Evolutionary conservation across 2,113 vertebrate genomes (phyloP).

Genomic region (Cyanoderma ruficeps): DNA sequence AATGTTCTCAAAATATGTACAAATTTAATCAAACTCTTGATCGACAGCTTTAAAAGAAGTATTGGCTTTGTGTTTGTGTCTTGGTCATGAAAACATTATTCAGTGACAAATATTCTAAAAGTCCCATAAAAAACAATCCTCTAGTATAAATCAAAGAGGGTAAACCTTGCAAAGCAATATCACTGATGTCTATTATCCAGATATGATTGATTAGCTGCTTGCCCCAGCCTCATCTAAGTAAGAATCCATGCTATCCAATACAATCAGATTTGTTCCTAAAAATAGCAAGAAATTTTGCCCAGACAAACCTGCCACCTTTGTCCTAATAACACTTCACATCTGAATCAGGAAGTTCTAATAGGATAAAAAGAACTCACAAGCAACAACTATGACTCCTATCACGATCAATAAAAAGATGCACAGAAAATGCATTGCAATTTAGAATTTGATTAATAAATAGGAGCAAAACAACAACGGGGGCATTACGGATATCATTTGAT

Average conservation of each 20-base stretch:
- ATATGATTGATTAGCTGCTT: constrained; percentile 52
- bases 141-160: constrained; percentile 59
- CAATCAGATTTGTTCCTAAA: constrained; percentile 34
- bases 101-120: constrained; percentile 63
- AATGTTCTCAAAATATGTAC: constrained; percentile 9
- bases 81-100: constrained; percentile 61
- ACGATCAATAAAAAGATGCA: neutral
- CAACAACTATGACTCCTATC: neutral
- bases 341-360: neutral
- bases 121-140: constrained; percentile 49
- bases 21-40: constrained; percentile 42
- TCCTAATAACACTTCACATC: neutral
- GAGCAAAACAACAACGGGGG: neutral
- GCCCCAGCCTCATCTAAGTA: constrained; percentile 32
- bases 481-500: neutral
- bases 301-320: neutral
- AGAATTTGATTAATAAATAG: neutral
- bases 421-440: neutral
- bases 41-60: constrained; percentile 35
- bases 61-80: constrained; percentile 41
- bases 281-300: neutral
- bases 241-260: neutral
- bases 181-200: constrained; percentile 50
- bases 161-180: constrained; percentile 63
- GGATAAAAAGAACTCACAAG: neutral